Conservation (phyloP, 2,113 vertebrate genomes). For the Lathamus discolor region DNA sequence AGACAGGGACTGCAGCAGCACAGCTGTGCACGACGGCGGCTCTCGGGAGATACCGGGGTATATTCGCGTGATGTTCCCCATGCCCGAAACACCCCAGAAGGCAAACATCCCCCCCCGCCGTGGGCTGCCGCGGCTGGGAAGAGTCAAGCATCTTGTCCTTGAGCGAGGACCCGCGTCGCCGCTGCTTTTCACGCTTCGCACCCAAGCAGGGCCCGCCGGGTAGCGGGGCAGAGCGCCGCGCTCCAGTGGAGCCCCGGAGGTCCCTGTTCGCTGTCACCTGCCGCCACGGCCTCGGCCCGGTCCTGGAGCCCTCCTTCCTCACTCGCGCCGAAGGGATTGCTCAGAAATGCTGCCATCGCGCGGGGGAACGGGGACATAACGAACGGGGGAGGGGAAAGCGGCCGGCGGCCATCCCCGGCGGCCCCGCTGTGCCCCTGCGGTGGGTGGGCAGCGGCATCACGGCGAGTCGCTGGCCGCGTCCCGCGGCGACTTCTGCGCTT, state of each 20-base stretch:
- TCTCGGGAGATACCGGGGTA: background rate
- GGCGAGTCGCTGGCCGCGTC: too few relatives aligned
- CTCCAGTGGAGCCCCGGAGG: background rate
- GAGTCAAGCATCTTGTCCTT: background rate
- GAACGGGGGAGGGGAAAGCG: background rate
- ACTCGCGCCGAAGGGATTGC: background rate
- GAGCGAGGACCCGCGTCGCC: too few relatives aligned
- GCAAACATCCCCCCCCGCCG: too few relatives aligned
- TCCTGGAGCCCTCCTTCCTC: background rate
- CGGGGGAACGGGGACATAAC: background rate
- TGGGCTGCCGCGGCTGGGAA: background rate
- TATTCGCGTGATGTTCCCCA: rapidly evolving
- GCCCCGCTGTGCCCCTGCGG: rapidly evolving
- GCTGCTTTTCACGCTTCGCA: background rate
- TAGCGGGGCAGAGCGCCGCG: background rate
- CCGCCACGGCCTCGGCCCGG: background rate
- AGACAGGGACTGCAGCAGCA: rapidly evolving
- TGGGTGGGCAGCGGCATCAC: background rate
- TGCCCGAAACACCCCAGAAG: background rate
- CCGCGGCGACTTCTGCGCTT: rapidly evolving
- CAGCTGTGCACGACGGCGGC: rapidly evolving
- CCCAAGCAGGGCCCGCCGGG: background rate
- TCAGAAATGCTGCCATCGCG: slow-evolving; percentile 34
- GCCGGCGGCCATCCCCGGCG: rapidly evolving
- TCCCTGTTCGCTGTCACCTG: too few relatives aligned